phyloP scores from a whole-genome alignment of 2,797 vertebrate genomes.

The Selene dorsalis region DNA sequence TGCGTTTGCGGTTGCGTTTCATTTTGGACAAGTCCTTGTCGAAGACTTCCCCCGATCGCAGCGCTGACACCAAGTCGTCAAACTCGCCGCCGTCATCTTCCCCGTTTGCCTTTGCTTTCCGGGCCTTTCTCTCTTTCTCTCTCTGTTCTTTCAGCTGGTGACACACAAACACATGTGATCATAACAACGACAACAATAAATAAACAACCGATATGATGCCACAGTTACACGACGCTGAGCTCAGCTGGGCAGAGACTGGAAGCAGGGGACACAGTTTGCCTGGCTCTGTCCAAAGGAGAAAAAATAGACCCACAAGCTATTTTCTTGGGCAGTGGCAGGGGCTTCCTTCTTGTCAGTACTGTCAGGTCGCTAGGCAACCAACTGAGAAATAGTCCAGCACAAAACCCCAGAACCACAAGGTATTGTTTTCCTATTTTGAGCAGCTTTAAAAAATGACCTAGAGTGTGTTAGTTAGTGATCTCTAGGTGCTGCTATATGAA shows the following conservation, averaged over 20 bases:
- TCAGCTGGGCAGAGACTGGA: neutral
- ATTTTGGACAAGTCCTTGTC: slow-evolving; percentile 99
- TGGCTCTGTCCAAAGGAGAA: neutral
- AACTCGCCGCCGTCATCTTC: slow-evolving; percentile 96
- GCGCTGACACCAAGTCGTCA: slow-evolving; percentile 95
- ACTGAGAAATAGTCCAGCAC: too few species aligned
- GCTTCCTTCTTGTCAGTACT: neutral
- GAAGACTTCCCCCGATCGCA: slow-evolving; percentile 97
- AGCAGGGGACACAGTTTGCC: neutral
- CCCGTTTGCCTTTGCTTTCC: slow-evolving; percentile 93
- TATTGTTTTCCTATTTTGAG: neutral
- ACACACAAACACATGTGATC: neutral
- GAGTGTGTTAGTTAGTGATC: neutral
- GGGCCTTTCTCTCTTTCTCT: slow-evolving; percentile 92
- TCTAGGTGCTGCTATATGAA: neutral
- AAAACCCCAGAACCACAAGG: neutral
- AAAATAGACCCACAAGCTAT: neutral
- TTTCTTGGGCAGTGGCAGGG: neutral
- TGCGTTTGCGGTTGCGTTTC: slow-evolving; percentile 97
- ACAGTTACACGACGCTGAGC: neutral
- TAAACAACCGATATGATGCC: neutral
- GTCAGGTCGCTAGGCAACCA: neutral
- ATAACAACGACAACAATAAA: too few species aligned
- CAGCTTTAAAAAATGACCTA: neutral
- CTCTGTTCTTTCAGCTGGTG: slow-evolving; percentile 95